Evolutionary conservation across 2,797 vertebrate genomes (phyloP).

Genomic region (Acanthiza pusilla): DNA sequence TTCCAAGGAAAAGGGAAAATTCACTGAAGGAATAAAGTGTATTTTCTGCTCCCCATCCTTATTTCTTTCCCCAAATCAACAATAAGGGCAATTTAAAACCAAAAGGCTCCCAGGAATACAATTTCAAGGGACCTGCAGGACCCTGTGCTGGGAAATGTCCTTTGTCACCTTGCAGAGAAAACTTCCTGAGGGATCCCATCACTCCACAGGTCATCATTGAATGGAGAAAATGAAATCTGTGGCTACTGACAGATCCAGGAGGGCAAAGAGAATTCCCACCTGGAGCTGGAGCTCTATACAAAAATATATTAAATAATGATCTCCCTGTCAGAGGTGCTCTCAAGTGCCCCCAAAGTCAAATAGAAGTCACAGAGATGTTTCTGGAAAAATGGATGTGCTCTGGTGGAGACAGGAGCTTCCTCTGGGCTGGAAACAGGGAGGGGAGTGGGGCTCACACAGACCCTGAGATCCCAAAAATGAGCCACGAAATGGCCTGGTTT

Average conservation of each 20-base stretch:
- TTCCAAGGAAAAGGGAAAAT: fast-evolving
- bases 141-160: neutral
- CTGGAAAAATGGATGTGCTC: neutral
- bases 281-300: fast-evolving
- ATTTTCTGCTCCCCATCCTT: neutral
- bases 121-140: neutral
- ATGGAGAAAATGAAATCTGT: neutral
- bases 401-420: neutral
- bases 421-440: neutral
- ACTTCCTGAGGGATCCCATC: neutral
- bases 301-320: neutral
- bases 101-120: neutral
- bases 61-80: neutral
- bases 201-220: neutral
- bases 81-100: neutral
- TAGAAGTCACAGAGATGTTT: neutral
- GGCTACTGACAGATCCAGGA: neutral
- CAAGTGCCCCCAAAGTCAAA: neutral
- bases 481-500: neutral
- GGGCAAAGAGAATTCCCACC: neutral
- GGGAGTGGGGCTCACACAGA: neutral
- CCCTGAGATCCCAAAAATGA: neutral
- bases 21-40: neutral
- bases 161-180: neutral
- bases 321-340: neutral